Evolutionary conservation across 2,888 invertebrate genomes (phyloP), one percentile per base, ranked within the genome.

Genomic region (Pheosia tremula): DNA sequence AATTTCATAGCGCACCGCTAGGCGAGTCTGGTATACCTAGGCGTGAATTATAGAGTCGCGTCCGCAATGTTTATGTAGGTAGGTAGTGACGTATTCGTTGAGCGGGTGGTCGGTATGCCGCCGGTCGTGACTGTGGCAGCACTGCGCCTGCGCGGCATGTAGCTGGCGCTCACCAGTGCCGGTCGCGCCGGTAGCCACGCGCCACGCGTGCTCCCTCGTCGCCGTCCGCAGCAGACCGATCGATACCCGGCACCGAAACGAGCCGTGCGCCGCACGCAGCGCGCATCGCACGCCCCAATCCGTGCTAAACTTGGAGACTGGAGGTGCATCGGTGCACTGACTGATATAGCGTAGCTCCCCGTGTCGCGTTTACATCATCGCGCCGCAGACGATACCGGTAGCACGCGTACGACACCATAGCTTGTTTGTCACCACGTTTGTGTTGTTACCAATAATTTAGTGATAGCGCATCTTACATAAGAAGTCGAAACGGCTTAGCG

Each of bases 101-200:
- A 72, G 50, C 69, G 69, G 69, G 69, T 72, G 60, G 67, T 68
- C 71, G 71, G 67, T 69, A 67, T 71, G 65, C 66, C 24, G 24
- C 24, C 63, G 63, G 68, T 72, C 69, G 67, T 74, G 66, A 69
- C 68, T 66, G 71, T 67, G 78, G 75, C 72, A 67, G 72, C 79
- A 77, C 67, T 74, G 88, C 92, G 90, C 90, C 69, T 86, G 91
- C 91, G 92, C 88, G 88, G 78, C 77, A 66, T 74, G 61, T 75
- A 71, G 74, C 77, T 75, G 77, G 78, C 81, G 77, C 65, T 74
- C 75, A 78, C 81, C 91, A 91, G 93, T 93, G 90, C 88, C 89
- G 90, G 87, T 85, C 88, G 88, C 89, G 91, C 88, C 90, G 89
- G 90, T 89, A 83, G 80, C 85, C 91, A 88, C 90, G 89, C 86